Conservation (phyloP, 2,888 invertebrate species). For the Oxytorus armatus region DNA sequence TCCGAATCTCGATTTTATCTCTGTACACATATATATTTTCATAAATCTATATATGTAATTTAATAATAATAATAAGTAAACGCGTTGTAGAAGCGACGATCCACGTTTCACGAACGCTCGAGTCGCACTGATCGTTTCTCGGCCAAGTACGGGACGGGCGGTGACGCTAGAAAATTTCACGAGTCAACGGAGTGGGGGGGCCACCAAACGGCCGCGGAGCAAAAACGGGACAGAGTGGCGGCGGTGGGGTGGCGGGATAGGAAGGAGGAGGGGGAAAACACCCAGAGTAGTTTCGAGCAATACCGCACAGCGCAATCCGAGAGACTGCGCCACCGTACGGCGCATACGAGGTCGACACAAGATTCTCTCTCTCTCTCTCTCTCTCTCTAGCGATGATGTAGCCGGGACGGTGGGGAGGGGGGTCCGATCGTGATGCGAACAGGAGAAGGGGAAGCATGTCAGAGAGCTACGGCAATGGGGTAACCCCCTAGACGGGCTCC, state of each 20-base stretch:
- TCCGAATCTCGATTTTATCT: too few species aligned
- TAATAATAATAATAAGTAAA: not conserved
- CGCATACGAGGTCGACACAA: slow-evolving; percentile 24
- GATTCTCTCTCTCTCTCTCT: not conserved
- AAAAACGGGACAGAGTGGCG: not conserved
- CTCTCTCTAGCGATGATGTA: not conserved
- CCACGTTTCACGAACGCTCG: slow-evolving; percentile 63
- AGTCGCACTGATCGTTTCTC: slow-evolving; percentile 70
- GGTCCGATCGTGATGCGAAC: slow-evolving; percentile 29
- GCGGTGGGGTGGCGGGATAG: slow-evolving; percentile 17
- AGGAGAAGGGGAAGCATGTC: slow-evolving; percentile 4
- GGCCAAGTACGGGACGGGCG: slow-evolving; percentile 67
- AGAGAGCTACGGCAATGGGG: slow-evolving; percentile 22
- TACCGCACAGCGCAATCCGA: slow-evolving; percentile 47
- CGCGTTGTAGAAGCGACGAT: slow-evolving; percentile 52
- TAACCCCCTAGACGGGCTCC: slow-evolving; percentile 62
- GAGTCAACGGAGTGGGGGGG: slow-evolving; percentile 48
- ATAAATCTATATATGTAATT: not conserved
- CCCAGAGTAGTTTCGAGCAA: slow-evolving; percentile 47
- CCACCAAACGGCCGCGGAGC: too few species aligned
- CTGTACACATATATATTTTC: slow-evolving; percentile 1
- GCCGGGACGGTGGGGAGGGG: not conserved
- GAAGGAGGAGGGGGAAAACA: slow-evolving; percentile 37
- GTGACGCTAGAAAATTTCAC: slow-evolving; percentile 68
- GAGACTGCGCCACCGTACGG: slow-evolving; percentile 72